These are phyloP conservation scores for Lipophrys pholis DNA, from an alignment of 2,113 vertebrate species.

Conservation along the genomic window DNA sequence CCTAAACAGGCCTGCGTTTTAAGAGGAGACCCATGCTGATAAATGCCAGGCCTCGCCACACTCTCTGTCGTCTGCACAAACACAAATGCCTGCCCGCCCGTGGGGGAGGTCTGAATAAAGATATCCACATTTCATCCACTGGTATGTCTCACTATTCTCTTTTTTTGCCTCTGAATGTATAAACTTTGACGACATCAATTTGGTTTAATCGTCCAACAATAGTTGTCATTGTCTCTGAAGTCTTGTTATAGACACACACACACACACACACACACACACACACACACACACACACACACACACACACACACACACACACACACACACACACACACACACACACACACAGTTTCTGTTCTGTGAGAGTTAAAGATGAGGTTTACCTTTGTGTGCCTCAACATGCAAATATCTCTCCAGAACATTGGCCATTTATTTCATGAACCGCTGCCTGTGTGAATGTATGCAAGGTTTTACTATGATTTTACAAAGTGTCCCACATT, in stretches of 20 bases:
- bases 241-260: background rate
- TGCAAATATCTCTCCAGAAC: background rate
- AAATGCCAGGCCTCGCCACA: constrained; percentile 83
- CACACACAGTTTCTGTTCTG: too few relatives aligned
- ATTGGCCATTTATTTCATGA: background rate
- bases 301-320: too few relatives aligned
- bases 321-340: too few relatives aligned
- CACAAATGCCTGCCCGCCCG: constrained; percentile 90
- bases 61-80: constrained; percentile 84
- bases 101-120: constrained; percentile 86
- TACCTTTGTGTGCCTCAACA: background rate
- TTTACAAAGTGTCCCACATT: background rate
- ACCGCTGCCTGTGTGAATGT: background rate
- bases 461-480: background rate
- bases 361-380: background rate
- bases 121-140: constrained; percentile 84
- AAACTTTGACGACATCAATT: background rate
- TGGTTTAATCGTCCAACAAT: background rate
- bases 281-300: too few relatives aligned
- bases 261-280: too few relatives aligned
- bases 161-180: background rate
- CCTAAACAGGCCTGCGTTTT: constrained; percentile 74
- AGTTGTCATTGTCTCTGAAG: background rate
- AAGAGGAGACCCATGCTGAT: constrained; percentile 86
- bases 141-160: constrained; percentile 70